A percentile compares a stretch with the other conserved stretches of the same genome.
phyloP scores from a whole-genome alignment of 2,113 vertebrate species.

The Smithornis capensis region DNA sequence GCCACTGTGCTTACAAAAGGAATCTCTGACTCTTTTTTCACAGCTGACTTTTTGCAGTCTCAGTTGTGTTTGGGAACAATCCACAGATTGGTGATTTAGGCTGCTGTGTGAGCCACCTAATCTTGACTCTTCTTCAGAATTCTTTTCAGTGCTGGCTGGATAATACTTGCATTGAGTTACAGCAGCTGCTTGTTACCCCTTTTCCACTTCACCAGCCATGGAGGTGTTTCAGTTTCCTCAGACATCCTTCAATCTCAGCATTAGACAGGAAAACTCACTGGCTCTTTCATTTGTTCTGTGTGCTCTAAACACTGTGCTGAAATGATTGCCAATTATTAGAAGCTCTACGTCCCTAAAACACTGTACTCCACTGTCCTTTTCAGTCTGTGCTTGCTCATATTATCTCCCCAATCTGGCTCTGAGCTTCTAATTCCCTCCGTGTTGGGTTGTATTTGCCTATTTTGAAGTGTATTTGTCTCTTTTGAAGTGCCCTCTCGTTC shows the following conservation, averaged over 20 bases:
- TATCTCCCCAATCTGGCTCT: neutral
- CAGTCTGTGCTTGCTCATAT: neutral
- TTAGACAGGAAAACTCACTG: neutral
- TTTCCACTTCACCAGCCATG: neutral
- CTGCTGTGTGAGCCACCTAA: neutral
- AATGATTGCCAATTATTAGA: neutral
- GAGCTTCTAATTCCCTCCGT: neutral
- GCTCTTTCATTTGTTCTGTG: neutral
- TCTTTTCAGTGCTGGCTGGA: neutral
- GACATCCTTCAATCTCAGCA: neutral
- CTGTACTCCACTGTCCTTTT: neutral
- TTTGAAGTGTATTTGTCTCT: neutral
- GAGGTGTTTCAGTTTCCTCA: constrained; percentile 4
- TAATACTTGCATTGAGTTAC: neutral
- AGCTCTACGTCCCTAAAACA: neutral
- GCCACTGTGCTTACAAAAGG: neutral
- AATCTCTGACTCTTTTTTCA: neutral
- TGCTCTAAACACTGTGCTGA: neutral
- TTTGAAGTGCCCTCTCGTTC: neutral
- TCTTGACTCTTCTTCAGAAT: neutral
- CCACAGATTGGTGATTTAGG: neutral
- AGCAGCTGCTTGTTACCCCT: neutral
- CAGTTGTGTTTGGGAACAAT: neutral
- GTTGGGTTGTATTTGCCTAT: neutral
- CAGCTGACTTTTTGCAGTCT: neutral